phyloP scores from a whole-genome alignment of 2,797 vertebrate genomes.

The Pipistrellus pygmaeus region DNA sequence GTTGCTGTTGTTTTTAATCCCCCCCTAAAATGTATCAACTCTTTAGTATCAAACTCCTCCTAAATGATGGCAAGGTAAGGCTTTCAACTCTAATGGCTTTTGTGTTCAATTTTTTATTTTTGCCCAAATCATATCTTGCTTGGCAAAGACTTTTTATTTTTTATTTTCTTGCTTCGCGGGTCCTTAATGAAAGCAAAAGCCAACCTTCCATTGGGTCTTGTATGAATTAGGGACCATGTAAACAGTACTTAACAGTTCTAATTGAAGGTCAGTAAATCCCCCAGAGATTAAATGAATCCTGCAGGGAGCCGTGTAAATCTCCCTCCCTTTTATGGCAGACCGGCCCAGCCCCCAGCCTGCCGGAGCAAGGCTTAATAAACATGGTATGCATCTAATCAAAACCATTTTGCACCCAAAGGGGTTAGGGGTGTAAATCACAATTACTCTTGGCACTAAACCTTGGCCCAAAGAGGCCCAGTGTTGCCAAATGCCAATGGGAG shows the following conservation, averaged over 20 bases:
- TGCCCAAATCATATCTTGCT: conserved; percentile 50
- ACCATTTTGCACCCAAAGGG: conserved; percentile 90
- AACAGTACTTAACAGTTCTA: conserved; percentile 90
- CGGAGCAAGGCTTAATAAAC: conserved; percentile 89
- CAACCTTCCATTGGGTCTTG: conserved; percentile 84
- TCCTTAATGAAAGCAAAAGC: conserved; percentile 87
- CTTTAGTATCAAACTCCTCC: not conserved
- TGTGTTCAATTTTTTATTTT: conserved; percentile 56
- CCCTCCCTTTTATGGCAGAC: conserved; percentile 85
- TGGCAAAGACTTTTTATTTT: conserved; percentile 44
- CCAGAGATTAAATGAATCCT: conserved; percentile 90
- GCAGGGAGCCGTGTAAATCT: conserved; percentile 89
- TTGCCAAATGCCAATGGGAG: conserved; percentile 84
- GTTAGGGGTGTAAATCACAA: conserved; percentile 88
- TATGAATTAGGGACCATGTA: conserved; percentile 90
- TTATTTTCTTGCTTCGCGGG: conserved; percentile 74
- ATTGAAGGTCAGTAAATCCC: conserved; percentile 92
- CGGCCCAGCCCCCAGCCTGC: conserved; percentile 81
- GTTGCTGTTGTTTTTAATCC: not conserved
- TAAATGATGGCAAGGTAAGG: conserved; percentile 17
- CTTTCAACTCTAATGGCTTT: conserved; percentile 46
- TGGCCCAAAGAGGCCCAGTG: conserved; percentile 84
- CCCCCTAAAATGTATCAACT: not conserved
- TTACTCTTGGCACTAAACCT: conserved; percentile 88
- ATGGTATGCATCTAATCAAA: conserved; percentile 91